A percentile compares a stretch with the other conserved stretches of the same genome.
These are phyloP conservation scores for Larimichthys crocea DNA, from an alignment of 2,113 vertebrate species.

Conservation along the genomic window DNA sequence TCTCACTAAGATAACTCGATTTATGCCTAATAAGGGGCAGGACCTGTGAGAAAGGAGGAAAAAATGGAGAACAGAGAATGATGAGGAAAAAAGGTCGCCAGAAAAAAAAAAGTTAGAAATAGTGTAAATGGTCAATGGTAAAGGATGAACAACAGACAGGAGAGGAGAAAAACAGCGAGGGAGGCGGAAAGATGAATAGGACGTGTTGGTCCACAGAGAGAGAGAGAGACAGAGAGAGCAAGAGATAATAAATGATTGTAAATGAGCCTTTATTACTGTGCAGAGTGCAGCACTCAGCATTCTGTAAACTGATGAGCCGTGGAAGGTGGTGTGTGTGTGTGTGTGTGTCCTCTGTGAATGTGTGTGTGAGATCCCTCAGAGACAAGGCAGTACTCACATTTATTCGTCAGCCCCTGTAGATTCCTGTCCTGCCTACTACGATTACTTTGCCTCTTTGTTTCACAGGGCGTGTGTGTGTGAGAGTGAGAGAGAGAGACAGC, in stretches of 20 bases:
- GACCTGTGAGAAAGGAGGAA: background rate
- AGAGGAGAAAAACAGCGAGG: background rate
- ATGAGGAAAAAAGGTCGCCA: background rate
- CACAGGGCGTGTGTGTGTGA: background rate
- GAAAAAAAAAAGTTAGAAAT: background rate
- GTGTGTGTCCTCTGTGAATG: conserved; percentile 14
- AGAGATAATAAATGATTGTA: conserved; percentile 61
- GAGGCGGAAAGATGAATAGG: conserved; percentile 30
- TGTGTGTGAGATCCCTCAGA: conserved; percentile 43
- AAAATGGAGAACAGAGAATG: background rate
- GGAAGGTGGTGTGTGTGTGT: conserved; percentile 18
- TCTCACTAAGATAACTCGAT: conserved; percentile 35
- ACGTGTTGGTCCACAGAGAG: conserved; percentile 35
- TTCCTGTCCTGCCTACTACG: conserved; percentile 52
- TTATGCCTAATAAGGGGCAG: background rate
- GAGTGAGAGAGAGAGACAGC: background rate
- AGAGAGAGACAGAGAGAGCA: conserved; percentile 8
- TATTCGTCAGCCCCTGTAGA: conserved; percentile 58
- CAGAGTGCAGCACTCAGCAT: conserved; percentile 66
- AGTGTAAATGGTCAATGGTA: background rate
- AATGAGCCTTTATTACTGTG: conserved; percentile 68
- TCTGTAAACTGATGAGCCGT: conserved; percentile 71
- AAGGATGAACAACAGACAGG: background rate
- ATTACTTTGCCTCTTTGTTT: conserved; percentile 58
- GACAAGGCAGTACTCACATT: conserved; percentile 53